Evolutionary conservation across 2,113 vertebrate species (phyloP), one percentile per base, ranked within the genome.

Genomic region (Danionella cerebrum): DNA sequence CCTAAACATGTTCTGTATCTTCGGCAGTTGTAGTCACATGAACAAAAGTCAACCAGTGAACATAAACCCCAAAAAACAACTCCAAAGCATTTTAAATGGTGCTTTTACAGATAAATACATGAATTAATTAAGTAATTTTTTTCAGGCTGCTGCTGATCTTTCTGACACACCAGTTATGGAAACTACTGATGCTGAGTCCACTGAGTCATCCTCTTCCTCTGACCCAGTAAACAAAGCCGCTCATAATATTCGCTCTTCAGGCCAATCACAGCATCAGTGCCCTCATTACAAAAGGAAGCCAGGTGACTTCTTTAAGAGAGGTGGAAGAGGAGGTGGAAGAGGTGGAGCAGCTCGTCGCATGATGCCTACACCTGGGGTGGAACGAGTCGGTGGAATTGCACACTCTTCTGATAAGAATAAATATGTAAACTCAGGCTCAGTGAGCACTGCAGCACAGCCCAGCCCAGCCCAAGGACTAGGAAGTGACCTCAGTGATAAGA

Each of bases 311-410:
- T n/a, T 8, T 2, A 81, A 70, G 67, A 78, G 78, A 2, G 75
- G 33, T 7, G 62, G 52, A 63, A 77, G 75, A 54, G 72, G 58
- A 24, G 41, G 48, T 2, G 57, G 57, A 51, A 51, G 57, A 58
- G 44, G 62, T 8, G 64, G 35, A 27, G 27, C 7, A 27, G 57
- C 39, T 2, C 80, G 76, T 1, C 70, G 65, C 6, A 50, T 38
- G 11, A 79, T 68, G 39, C 63, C 58, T 2, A 12, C 24, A 5
- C 70, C 79, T 5, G 13, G 77, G 33, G 21, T 75, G 1, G 80
- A 84, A 12, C 62, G 75, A 8, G 31, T 86, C 51, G 64, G 80
- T 25, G 75, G 75, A 25, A 82, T 86, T 5, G 36, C 67, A 4
- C 70, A 88, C 38, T 82, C 83, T 44, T 70, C 82, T 6, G 48